Conservation (phyloP, 2,888 invertebrate species). For the Amblyjoppa fuscipennis region DNA sequence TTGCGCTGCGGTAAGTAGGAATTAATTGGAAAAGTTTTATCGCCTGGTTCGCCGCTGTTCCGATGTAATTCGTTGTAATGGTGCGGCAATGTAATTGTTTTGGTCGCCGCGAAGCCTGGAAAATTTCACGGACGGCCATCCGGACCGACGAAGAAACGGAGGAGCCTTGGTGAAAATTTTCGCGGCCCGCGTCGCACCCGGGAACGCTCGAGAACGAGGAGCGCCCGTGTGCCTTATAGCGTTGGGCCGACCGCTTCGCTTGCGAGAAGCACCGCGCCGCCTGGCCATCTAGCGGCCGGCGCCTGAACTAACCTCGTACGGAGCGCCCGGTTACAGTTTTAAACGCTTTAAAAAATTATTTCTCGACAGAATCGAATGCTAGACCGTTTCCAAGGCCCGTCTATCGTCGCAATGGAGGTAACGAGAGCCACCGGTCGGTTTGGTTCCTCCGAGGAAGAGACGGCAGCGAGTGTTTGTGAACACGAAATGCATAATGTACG, state of each 20-base stretch:
- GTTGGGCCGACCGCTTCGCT: too few species aligned
- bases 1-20: neutral
- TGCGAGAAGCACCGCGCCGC: too few species aligned
- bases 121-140: too few species aligned
- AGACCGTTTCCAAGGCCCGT: neutral
- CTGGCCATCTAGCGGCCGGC: too few species aligned
- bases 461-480: neutral
- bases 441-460: neutral
- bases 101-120: neutral
- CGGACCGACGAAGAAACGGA: too few species aligned
- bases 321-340: too few species aligned
- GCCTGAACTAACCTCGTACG: too few species aligned
- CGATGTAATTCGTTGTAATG: neutral
- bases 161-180: too few species aligned
- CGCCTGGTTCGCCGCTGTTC: neutral
- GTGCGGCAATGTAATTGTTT: neutral
- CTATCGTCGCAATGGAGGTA: neutral
- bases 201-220: too few species aligned
- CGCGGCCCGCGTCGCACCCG: too few species aligned
- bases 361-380: neutral
- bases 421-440: neutral
- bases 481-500: neutral
- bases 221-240: too few species aligned
- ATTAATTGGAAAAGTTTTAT: conserved; percentile 13
- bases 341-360: too few species aligned